phyloP scores from a whole-genome alignment of 2,797 vertebrate species.

The Scolopax rusticola region DNA sequence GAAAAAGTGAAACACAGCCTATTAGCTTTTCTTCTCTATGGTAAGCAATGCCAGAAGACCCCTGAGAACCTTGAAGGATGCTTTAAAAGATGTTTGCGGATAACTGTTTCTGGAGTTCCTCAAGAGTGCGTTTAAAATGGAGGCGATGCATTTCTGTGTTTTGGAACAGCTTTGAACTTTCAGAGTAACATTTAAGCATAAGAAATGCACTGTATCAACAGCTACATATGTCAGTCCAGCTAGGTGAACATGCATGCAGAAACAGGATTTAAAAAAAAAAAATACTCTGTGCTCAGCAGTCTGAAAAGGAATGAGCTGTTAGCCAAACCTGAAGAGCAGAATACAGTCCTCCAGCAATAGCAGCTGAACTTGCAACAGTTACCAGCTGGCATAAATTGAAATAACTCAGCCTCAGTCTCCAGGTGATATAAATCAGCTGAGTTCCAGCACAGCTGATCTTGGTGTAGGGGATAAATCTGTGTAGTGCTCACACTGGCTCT shows the following conservation, averaged over 20 bases:
- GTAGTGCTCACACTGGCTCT: not conserved
- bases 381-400: constrained; percentile 29
- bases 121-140: not conserved
- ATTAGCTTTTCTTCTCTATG: not conserved
- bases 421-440: constrained; percentile 31
- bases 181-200: accelerated
- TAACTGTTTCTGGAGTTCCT: not conserved
- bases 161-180: not conserved
- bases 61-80: not conserved
- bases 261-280: not conserved
- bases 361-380: not conserved
- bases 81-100: not conserved
- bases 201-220: not conserved
- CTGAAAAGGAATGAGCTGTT: not conserved
- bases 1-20: not conserved
- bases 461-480: not conserved
- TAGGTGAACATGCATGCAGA: not conserved
- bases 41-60: not conserved
- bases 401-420: not conserved
- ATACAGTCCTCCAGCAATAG: not conserved
- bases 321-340: not conserved
- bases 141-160: not conserved
- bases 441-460: constrained; percentile 41
- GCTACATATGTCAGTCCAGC: not conserved
- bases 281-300: not conserved